A percentile compares a stretch with the other conserved stretches of the same genome.
Conservation (phyloP, 2,113 vertebrate species). For the Hucho hucho region DNA sequence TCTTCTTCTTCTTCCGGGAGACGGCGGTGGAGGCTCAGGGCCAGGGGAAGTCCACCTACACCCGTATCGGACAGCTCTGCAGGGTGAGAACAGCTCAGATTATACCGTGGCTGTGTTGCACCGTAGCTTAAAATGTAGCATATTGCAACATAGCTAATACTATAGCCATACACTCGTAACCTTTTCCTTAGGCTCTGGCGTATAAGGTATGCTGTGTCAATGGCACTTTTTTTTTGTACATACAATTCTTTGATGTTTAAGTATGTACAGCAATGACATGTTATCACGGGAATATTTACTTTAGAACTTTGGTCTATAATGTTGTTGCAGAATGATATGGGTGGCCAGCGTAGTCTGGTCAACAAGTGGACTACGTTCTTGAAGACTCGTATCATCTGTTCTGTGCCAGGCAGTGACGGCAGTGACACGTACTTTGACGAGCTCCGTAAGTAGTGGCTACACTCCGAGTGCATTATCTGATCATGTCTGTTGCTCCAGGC, state of each 20-base stretch:
- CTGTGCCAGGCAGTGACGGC: slow-evolving; percentile 84
- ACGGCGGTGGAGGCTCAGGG: slow-evolving; percentile 88
- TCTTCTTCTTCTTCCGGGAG: slow-evolving; percentile 98
- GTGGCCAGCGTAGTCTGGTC: slow-evolving; percentile 92
- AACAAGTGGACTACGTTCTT: slow-evolving; percentile 98
- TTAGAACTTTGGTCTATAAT: not conserved
- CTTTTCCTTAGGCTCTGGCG: no score
- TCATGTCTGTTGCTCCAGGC: not conserved
- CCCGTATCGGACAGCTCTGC: slow-evolving; percentile 93
- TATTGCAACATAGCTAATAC: no score
- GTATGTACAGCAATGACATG: no score
- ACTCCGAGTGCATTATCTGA: slow-evolving; percentile 1
- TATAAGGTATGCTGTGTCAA: no score
- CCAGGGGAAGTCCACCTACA: slow-evolving; percentile 84
- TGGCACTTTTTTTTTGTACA: no score
- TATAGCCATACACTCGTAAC: not conserved
- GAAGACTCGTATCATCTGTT: slow-evolving; percentile 91
- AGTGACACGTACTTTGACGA: slow-evolving; percentile 91
- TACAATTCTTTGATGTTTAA: no score
- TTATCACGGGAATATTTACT: no score
- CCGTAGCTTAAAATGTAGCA: no score
- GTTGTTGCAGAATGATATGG: slow-evolving; percentile 87
- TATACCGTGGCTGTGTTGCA: no score
- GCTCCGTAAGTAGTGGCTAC: slow-evolving; percentile 83
- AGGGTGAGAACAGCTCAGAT: slow-evolving; percentile 72